Evolutionary conservation across 2,888 invertebrate genomes (phyloP), one percentile per base, ranked within the genome.

Genomic region (Rosalia funebris): DNA sequence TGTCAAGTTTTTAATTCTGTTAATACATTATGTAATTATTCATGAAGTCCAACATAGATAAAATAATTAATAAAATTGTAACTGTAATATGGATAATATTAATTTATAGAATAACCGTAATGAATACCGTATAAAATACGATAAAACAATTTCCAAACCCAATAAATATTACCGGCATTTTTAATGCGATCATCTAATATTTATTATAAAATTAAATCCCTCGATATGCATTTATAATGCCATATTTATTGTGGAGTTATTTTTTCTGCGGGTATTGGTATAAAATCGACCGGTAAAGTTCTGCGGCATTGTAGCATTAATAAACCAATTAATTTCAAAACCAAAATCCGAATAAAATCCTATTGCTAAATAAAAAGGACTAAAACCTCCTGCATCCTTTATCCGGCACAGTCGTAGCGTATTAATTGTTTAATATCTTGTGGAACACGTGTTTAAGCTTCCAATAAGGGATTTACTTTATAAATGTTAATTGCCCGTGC

Each of bases 361-460:
- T 70, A 71, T 73, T 68, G 71, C 70, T 65, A 71, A 72, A 76
- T 75, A 75, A 76, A 75, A 76, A 75, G 65, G 65, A 69, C 69
- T 69, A 70, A 74, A 73, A 69, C 71, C 63, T 62, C 64, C 57
- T 62, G 63, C 50, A 60, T 70, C 70, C 68, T 66, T 66, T 70
- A 68, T 67, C 47, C 60, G 19, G 56, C 53, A 57, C 59, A 62
- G 60, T 60, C 65, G 66, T 58, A 61, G 73, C 67, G 75, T 76
- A 80, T 80, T 80, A 79, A 80, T 79, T 79, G 80, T 79, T 79
- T 79, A 79, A 81, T 81, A 81, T 81, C 79, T 80, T 79, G 69
- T 71, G 77, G 71, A 78, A 78, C 80, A 79, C 79, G 79, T 79
- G 80, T 79, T 79, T 76, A 73, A 77, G 77, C 79, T 75, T 68